phyloP scores from a whole-genome alignment of 2,797 vertebrate species.

The Lindbergichthys nudifrons region DNA sequence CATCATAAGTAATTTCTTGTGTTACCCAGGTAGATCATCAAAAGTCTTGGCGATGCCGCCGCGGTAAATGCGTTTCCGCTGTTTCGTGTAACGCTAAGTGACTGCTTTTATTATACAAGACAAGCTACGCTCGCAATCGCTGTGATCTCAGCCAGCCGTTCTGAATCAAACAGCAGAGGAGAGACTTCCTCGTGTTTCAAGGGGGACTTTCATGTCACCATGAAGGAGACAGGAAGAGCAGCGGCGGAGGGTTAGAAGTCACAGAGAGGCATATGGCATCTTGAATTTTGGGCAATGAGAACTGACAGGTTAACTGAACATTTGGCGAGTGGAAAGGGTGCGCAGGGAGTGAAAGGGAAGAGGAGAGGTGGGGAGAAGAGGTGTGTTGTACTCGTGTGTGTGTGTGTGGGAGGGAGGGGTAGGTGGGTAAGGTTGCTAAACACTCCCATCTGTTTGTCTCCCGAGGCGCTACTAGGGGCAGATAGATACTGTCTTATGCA shows the following conservation, averaged over 20 bases:
- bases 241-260: conserved; percentile 71
- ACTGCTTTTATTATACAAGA: conserved; percentile 71
- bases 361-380: conserved; percentile 33
- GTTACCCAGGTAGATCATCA: conserved; percentile 57
- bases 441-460: conserved; percentile 91
- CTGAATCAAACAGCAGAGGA: conserved; percentile 69
- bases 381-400: conserved; percentile 34
- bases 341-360: conserved; percentile 29
- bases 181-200: conserved; percentile 68
- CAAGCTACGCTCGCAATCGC: conserved; percentile 59
- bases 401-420: conserved; percentile 67
- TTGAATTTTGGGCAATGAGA: conserved; percentile 86
- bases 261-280: conserved; percentile 88
- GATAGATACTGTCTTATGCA: conserved; percentile 88
- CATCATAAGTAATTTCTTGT: conserved; percentile 31
- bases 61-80: conserved; percentile 32
- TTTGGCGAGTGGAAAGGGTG: conserved; percentile 61
- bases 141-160: conserved; percentile 77
- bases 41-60: conserved; percentile 23
- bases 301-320: conserved; percentile 90
- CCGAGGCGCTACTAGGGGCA: conserved; percentile 85
- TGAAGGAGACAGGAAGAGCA: conserved; percentile 60
- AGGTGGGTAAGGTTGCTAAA: conserved; percentile 87
- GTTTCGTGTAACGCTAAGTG: conserved; percentile 53
- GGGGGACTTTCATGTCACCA: conserved; percentile 81